Percentiles rank a stretch among this genome's conserved stretches.
Evolutionary conservation across 2,888 invertebrate genomes (phyloP).

Genomic region (Esperia sulphurella): DNA sequence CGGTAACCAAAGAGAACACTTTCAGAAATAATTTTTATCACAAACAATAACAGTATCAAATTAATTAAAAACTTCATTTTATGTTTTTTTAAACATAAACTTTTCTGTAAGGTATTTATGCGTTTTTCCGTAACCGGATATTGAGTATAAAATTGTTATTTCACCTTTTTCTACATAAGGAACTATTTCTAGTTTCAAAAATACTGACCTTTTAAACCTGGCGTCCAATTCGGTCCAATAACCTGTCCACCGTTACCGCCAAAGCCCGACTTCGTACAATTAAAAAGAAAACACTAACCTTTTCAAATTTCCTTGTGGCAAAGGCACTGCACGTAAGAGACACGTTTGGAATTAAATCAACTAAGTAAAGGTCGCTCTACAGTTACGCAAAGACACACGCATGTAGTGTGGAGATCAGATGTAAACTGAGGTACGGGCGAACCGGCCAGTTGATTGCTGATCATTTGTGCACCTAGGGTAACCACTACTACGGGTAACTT

Average conservation of each 20-base stretch:
- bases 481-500: conserved; percentile 13
- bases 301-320: not conserved
- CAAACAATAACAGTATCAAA: too few species aligned
- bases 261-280: not conserved
- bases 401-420: conserved; percentile 19
- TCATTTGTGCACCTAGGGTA: conserved; percentile 20
- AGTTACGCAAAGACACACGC: conserved; percentile 13
- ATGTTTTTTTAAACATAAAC: too few species aligned
- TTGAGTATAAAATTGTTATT: too few species aligned
- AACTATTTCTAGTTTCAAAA: not conserved
- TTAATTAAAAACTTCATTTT: too few species aligned
- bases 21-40: too few species aligned
- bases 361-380: conserved; percentile 12
- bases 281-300: conserved; percentile 1
- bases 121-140: too few species aligned
- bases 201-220: not conserved
- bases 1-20: too few species aligned
- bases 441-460: conserved; percentile 27
- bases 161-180: too few species aligned
- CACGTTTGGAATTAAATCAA: conserved; percentile 16
- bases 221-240: too few species aligned
- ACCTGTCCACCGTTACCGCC: not conserved
- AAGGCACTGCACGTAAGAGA: conserved; percentile 1
- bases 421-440: conserved; percentile 35
- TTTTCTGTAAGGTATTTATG: too few species aligned